Evolutionary conservation across 1,140 invertebrate species (phyloP), one percentile per base, ranked within the genome.

Genomic region (Chironomus tepperi): DNA sequence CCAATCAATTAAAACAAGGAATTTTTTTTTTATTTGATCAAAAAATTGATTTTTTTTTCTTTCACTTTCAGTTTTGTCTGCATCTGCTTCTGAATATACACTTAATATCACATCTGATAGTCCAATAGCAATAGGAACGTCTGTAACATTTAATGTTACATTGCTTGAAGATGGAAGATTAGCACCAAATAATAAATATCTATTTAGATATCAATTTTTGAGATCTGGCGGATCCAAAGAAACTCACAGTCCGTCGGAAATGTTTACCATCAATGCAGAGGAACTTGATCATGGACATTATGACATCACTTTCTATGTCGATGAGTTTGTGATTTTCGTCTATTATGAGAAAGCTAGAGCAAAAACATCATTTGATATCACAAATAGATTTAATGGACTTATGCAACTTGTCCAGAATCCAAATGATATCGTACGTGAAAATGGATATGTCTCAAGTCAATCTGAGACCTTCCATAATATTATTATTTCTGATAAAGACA

Each of bases 371-470:
- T 70, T 70, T 18, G 12, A 70, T 12, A 21, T 70, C 9, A 70
- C 65, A 18, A 70, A 70, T 10, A 15, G 19, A 5, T 70, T 70
- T 18, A 70, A 70, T 70, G 65, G 65, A 10, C 65, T 18, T 9
- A 70, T 70, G 65, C 65, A 70, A 7, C 18, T 70, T 19, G 10
- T 21, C 0, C 65, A 70, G 6, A 70, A 70, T 21, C 65, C 65
- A 6, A 82, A 86, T 57, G 87, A 89, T 78, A 83, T 83, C 75
- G 84, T 83, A 7, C 78, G 86, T n/a, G 77, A 80, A 1, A 84
- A 81, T 73, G 82, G 84, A 24, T 93, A 85, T 84, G 85, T 93
- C 0, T 88, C 90, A 2, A 88, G 87, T 2, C 81, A 82, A 24
- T 79, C 82, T 43, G 80, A 85, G 57, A 84, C 90, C 1, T 83